These are phyloP conservation scores for Dexiosoma caninum DNA, from an alignment of 2,888 invertebrate genomes.

Conservation along the genomic window DNA sequence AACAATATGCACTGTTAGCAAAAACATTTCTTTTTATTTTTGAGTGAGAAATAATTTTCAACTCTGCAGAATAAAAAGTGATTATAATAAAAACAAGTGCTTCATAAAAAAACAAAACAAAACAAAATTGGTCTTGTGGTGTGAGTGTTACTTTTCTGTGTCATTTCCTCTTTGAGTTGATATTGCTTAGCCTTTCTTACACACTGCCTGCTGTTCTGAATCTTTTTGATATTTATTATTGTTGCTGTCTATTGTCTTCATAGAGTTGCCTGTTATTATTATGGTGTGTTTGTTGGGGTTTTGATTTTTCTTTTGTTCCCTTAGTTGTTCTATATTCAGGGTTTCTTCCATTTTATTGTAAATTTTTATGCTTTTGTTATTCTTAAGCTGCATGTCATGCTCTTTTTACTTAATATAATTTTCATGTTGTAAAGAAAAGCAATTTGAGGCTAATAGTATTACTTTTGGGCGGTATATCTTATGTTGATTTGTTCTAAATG, in stretches of 20 bases:
- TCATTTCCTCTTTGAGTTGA: slow-evolving; percentile 67
- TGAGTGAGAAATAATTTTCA: neutral
- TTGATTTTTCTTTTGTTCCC: slow-evolving; percentile 13
- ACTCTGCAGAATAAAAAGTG: neutral
- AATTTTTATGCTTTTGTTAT: neutral
- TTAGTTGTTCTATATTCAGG: neutral
- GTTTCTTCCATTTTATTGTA: neutral
- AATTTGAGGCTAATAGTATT: neutral
- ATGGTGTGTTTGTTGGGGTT: slow-evolving; percentile 22
- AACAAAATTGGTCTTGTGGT: slow-evolving; percentile 62
- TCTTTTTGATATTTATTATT: slow-evolving; percentile 25
- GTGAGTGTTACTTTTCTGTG: slow-evolving; percentile 72
- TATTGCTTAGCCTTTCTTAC: slow-evolving; percentile 20
- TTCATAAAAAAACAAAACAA: slow-evolving; percentile 21
- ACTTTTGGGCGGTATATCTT: slow-evolving; percentile 64
- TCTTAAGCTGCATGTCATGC: slow-evolving; percentile 45
- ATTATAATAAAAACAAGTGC: neutral
- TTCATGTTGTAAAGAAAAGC: neutral
- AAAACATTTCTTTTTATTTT: too few species aligned
- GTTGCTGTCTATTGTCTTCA: slow-evolving; percentile 6
- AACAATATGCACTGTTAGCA: too few species aligned
- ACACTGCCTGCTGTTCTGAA: slow-evolving; percentile 3
- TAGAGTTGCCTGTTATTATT: slow-evolving; percentile 33
- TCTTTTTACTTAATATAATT: slow-evolving; percentile 6
- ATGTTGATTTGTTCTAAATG: slow-evolving; percentile 77